Base-by-base conservation (phyloP, 2,888 invertebrate species). In the Agriopis aurantiaria region DNA sequence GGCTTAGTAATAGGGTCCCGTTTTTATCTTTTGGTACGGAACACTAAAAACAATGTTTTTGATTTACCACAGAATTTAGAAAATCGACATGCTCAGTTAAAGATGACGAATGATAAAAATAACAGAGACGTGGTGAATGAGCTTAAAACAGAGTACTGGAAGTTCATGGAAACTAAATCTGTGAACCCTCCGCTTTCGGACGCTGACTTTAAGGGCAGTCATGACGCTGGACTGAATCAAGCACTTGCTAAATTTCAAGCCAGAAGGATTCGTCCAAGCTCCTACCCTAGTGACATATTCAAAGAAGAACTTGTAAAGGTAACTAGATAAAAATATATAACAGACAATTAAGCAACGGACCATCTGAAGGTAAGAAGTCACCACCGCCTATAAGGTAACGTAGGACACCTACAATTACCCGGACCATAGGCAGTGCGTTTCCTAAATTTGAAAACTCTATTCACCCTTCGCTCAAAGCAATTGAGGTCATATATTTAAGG, bases 81-180 rank as follows among this genome's bases (percentile, higher is more conserved):
- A 23, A 51, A 11, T 12, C 53, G 59, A 9, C 48, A 64, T 12
- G 63, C 43, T 3, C 64, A 68, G n/a, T 33, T 68, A 14, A 68
- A 64, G 41, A 33, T 68, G 17, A 48, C 33, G 7, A 68, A 68
- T 33, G 68, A 68, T n/a, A 64, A 64, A 17, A 68, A 64, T 11
- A 68, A 68, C 49, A 64, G 55, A 17, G 43, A 55, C 12, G 48
- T 17, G 0, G 43, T 68, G n/a, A 64, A 59, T 11, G 68, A 68
- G 9, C 46, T 68, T 11, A 64, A 68, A 46, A 49, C 48, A 11
- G 63, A 68, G 3, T 68, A 64, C 45, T 68, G 64, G 68, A 64
- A 52, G 53, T 53, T 64, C n/a, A 68, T 68, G 64, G 68, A 64
- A 55, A 55, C 64, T 8, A 68, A 68, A 12, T 68, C 63, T 3